Evolutionary conservation across 1,140 invertebrate genomes (phyloP), one percentile per base, ranked within the genome.

Genomic region (Drosophila triauraria): DNA sequence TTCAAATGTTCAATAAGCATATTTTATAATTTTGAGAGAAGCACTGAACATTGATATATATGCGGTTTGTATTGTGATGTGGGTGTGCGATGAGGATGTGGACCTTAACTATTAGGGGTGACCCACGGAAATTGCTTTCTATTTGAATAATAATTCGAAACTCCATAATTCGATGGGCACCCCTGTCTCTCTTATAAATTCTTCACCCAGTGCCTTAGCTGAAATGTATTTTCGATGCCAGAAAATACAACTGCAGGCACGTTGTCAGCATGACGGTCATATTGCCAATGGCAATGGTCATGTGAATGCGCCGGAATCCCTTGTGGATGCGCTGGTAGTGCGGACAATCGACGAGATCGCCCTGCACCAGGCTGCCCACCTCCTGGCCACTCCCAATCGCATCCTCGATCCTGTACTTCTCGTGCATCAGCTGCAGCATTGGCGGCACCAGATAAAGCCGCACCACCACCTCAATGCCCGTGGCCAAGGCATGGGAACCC

Each of bases 371-470:
- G 62, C 93, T 93, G 23, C 96, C 96, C 7, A 96, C 93, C 92
- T 96, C 96, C 65, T 94, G 93, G 0, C 96, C 96, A n/a, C 96
- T 94, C 20, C 95, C 96, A 9, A 95, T 95, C 13, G 94, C 94
- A n/a, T 93, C 93, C 93, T 96, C 96, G 12, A 96, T 93, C n/a
- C 92, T 93, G 47, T 93, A 95, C 78, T 96, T 96, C 25, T 93
- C 92, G 8, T 93, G 93, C 78, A 96, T 96, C 1, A 96, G 85
- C 2, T 91, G 84, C 1, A 96, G 80, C 43, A 96, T 93, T 3
- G 94, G 93, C 1, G 96, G 96, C 2, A 95, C 95, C 17, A 96
- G 82, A 82, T 96, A 96, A 0, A 96, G 80, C 20, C 96, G 94
- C 46, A 95, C 95, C 23, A 95, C 68, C 35, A 96, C 85, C 78